A percentile compares a stretch with the other conserved stretches of the same genome.
These are phyloP conservation scores for Epinephelus coioides DNA, from an alignment of 2,797 vertebrate species.

Conservation along the genomic window DNA sequence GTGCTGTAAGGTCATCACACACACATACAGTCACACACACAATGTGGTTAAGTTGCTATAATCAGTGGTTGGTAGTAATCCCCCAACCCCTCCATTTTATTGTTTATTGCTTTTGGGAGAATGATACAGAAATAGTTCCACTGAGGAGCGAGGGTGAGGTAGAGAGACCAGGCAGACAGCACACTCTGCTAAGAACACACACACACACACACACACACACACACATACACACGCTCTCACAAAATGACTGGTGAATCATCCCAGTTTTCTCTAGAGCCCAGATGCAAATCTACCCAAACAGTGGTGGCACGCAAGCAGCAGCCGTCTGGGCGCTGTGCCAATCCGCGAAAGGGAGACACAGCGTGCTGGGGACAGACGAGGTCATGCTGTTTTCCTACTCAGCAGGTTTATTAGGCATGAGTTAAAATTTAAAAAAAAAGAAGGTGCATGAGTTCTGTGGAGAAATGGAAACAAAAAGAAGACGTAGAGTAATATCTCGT, in stretches of 20 bases:
- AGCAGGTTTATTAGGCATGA: constrained; percentile 58
- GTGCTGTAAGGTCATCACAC: not conserved
- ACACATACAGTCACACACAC: not conserved
- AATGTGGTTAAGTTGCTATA: constrained; percentile 21
- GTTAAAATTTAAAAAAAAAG: constrained; percentile 1
- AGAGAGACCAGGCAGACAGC: constrained; percentile 34
- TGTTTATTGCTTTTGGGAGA: constrained; percentile 38
- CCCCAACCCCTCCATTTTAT: constrained; percentile 5
- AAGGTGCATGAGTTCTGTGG: constrained; percentile 32
- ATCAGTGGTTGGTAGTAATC: constrained; percentile 24
- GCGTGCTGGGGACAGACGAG: constrained; percentile 60
- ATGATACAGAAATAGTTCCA: constrained; percentile 31
- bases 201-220: constrained; percentile 22
- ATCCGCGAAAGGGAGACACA: constrained; percentile 57
- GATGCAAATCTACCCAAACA: constrained; percentile 84
- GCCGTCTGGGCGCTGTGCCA: constrained; percentile 77
- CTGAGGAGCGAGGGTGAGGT: constrained; percentile 34
- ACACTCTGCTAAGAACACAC: constrained; percentile 22
- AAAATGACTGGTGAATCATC: constrained; percentile 68
- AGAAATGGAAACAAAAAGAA: constrained; percentile 47
- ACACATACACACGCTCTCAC: constrained; percentile 29
- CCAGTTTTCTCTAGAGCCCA: constrained; percentile 72
- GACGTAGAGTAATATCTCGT: not conserved
- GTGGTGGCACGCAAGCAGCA: constrained; percentile 82
- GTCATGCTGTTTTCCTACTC: constrained; percentile 60